These are phyloP conservation scores for Sylvicola fuscatus DNA, from an alignment of 2,888 invertebrate species.

Conservation along the genomic window DNA sequence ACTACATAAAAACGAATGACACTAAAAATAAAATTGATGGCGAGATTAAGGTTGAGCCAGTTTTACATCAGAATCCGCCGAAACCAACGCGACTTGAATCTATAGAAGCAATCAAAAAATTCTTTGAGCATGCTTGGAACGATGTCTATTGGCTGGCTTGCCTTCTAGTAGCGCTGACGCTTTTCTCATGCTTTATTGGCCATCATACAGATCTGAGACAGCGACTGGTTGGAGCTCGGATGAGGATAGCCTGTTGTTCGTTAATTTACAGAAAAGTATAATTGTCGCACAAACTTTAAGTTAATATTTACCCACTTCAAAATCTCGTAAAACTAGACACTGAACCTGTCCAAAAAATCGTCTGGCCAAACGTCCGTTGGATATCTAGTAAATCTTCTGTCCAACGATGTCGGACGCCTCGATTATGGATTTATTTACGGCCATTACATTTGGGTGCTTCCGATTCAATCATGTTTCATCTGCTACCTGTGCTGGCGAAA, in stretches of 20 bases:
- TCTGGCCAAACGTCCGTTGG: constrained; percentile 58
- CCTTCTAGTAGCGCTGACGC: constrained; percentile 17
- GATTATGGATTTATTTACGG: constrained; percentile 67
- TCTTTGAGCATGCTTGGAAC: constrained; percentile 15
- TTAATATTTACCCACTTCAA: not conserved
- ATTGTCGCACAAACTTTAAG: constrained; percentile 3
- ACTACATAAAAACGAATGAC: no score
- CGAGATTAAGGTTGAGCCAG: not conserved
- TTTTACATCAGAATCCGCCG: no score
- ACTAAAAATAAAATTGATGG: constrained; percentile 1
- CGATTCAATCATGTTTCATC: constrained; percentile 32
- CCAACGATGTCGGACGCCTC: constrained; percentile 85
- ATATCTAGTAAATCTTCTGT: constrained; percentile 79
- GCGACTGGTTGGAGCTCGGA: constrained; percentile 34
- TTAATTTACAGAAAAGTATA: constrained; percentile 44
- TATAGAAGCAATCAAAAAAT: constrained; percentile 5
- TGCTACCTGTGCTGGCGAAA: constrained; percentile 58
- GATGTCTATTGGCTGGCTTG: constrained; percentile 20
- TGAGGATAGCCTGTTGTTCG: constrained; percentile 44
- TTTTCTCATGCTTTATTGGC: constrained; percentile 18
- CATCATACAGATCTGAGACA: constrained; percentile 25
- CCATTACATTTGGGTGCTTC: constrained; percentile 77
- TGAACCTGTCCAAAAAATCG: constrained; percentile 46
- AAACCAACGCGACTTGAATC: no score
- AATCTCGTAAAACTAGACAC: constrained; percentile 34